Evolutionary conservation across 2,797 vertebrate genomes (phyloP), one percentile per base, ranked within the genome.

Genomic region (Manis pentadactyla): DNA sequence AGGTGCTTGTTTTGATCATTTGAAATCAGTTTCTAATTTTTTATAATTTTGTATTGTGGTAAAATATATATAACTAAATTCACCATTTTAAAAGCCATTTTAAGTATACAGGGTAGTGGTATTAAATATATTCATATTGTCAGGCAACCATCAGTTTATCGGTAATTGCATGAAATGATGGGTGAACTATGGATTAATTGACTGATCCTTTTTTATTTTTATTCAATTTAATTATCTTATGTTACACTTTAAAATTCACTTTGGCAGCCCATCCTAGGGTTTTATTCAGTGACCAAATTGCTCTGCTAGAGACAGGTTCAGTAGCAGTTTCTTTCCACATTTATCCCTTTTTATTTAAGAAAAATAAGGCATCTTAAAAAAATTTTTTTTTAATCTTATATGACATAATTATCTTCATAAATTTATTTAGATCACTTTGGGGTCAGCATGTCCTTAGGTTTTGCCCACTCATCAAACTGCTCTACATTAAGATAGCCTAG

Each of bases 381-480:
- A n/a, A n/a, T n/a, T 11, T 81, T 85, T 34, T 34, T 77, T 71
- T 59, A 2, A 46, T 46, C 94, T 71, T 87, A 57, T 1, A 82
- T 7, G 14, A 49, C 63, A 73, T 29, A 55, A 92, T 96, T 89
- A 19, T 90, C 92, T 97, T 95, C 90, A 93, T 75, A 87, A 83
- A 91, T 21, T 53, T 46, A 68, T 55, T 82, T 78, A 59, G 46
- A 61, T 98, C 98, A 99, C 98, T 99, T 99, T 77, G 99, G 99
- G 19, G 99, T 99, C 90, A 99, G 98, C 99, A 99, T 99, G 15
- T 99, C 99, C 64, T 99, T 98, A 0, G 99, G 99, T 94, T 99
- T 99, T 94, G 99, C 99, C 99, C 99, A 99, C 98, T 99, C 99
- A 64, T 99, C 99, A 73, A 99, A 99, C 99, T 99, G 99, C 78